These are phyloP conservation scores for Hemibagrus guttatus DNA, from an alignment of 2,797 vertebrate genomes.

Conservation along the genomic window DNA sequence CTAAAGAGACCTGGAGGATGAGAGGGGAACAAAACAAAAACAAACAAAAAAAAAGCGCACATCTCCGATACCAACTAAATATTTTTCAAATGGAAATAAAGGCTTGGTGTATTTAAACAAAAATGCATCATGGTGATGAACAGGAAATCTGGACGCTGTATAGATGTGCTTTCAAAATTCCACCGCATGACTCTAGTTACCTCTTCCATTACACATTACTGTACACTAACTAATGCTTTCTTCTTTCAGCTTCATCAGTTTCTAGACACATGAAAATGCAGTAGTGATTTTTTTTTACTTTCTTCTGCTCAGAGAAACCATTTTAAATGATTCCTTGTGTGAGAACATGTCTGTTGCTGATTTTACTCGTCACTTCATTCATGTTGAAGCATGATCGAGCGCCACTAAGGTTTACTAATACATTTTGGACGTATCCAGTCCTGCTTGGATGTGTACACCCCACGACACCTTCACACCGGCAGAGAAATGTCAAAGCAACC, in stretches of 20 bases:
- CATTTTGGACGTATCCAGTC: background rate
- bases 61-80: too few species aligned
- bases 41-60: too few species aligned
- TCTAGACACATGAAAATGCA: too few species aligned
- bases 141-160: background rate
- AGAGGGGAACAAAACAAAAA: too few species aligned
- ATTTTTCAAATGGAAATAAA: background rate
- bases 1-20: too few species aligned
- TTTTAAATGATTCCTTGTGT: background rate
- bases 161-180: background rate
- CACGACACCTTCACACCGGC: background rate
- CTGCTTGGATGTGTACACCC: background rate
- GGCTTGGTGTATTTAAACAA: background rate
- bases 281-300: too few species aligned
- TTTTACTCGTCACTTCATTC: background rate
- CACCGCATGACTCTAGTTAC: too few species aligned
- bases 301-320: background rate
- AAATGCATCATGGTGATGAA: background rate
- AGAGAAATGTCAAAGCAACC: too few species aligned
- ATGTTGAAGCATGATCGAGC: background rate
- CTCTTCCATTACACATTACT: too few species aligned
- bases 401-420: too few species aligned
- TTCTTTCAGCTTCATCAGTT: too few species aligned
- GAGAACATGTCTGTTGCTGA: too few species aligned
- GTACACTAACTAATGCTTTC: background rate